phyloP scores from a whole-genome alignment of 2,113 vertebrate genomes.

The Myanophis thanlyinensis region DNA sequence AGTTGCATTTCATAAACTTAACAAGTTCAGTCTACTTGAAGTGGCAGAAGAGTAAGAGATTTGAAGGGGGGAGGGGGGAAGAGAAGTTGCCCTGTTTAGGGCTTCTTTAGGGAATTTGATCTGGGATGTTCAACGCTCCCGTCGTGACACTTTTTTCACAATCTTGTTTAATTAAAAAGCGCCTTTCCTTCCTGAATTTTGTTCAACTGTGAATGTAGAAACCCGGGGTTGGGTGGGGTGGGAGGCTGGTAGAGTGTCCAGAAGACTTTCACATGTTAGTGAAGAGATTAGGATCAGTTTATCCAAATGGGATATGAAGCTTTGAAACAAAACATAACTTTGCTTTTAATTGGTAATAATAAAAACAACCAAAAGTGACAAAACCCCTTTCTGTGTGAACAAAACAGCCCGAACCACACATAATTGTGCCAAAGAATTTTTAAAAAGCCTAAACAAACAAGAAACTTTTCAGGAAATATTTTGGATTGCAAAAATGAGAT shows the following conservation, averaged over 20 bases:
- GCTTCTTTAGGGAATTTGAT: slow-evolving; percentile 74
- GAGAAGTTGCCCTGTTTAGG: slow-evolving; percentile 69
- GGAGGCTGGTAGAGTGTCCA: neutral
- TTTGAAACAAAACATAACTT: slow-evolving; percentile 47
- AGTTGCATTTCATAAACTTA: slow-evolving; percentile 78
- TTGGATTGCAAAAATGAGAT: slow-evolving; percentile 69
- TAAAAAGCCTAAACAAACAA: slow-evolving; percentile 40
- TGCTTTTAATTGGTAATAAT: slow-evolving; percentile 64
- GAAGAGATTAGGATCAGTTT: slow-evolving; percentile 62
- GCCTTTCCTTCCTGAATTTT: slow-evolving; percentile 73
- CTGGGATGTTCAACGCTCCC: slow-evolving; percentile 71
- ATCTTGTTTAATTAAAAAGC: slow-evolving; percentile 70
- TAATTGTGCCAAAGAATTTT: slow-evolving; percentile 89
- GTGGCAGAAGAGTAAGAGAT: slow-evolving; percentile 68
- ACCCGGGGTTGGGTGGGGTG: slow-evolving; percentile 27
- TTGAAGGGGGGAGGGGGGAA: slow-evolving; percentile 36
- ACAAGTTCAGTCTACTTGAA: slow-evolving; percentile 73
- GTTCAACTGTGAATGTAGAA: slow-evolving; percentile 81
- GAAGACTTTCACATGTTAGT: slow-evolving; percentile 44
- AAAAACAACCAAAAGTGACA: slow-evolving; percentile 54
- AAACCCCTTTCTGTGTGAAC: slow-evolving; percentile 60
- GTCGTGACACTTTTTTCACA: slow-evolving; percentile 55
- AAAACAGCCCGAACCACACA: slow-evolving; percentile 70
- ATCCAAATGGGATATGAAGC: slow-evolving; percentile 55
- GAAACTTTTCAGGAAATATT: slow-evolving; percentile 73